These are phyloP conservation scores for Oreocharis arfaki DNA, from an alignment of 2,113 vertebrate species.

Conservation along the genomic window DNA sequence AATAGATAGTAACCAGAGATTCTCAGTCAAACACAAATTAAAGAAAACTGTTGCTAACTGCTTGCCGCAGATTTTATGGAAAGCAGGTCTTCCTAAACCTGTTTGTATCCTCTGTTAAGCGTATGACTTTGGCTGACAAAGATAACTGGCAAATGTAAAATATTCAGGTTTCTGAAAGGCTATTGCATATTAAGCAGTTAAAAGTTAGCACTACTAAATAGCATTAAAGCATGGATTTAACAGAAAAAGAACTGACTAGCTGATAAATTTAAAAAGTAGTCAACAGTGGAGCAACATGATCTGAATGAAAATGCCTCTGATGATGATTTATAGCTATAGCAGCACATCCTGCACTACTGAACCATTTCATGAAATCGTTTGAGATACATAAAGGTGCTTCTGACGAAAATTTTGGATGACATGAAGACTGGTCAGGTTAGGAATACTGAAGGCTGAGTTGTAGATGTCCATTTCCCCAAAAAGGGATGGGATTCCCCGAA, in stretches of 20 bases:
- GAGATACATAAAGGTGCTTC: not conserved
- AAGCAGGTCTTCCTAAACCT: not conserved
- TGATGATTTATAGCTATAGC: not conserved
- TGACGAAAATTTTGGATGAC: not conserved
- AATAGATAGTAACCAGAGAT: not conserved
- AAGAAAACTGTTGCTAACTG: not conserved
- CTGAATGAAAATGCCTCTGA: not conserved
- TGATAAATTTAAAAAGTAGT: not conserved
- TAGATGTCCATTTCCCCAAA: not conserved
- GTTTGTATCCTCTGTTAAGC: not conserved
- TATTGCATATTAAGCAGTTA: not conserved
- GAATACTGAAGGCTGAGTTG: not conserved
- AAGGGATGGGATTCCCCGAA: not conserved
- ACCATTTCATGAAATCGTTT: not conserved
- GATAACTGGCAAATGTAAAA: not conserved
- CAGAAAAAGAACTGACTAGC: not conserved
- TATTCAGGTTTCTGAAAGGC: not conserved
- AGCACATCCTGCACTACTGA: not conserved
- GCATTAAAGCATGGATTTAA: not conserved
- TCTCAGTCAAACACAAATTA: not conserved
- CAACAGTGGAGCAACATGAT: not conserved
- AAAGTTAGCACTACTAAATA: not conserved
- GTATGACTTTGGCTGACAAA: not conserved
- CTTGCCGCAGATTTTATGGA: not conserved
- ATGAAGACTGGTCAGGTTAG: rapidly evolving